Evolutionary conservation across 1,140 invertebrate genomes (phyloP).

Genomic region (Venustaconcha ellipsiformis): DNA sequence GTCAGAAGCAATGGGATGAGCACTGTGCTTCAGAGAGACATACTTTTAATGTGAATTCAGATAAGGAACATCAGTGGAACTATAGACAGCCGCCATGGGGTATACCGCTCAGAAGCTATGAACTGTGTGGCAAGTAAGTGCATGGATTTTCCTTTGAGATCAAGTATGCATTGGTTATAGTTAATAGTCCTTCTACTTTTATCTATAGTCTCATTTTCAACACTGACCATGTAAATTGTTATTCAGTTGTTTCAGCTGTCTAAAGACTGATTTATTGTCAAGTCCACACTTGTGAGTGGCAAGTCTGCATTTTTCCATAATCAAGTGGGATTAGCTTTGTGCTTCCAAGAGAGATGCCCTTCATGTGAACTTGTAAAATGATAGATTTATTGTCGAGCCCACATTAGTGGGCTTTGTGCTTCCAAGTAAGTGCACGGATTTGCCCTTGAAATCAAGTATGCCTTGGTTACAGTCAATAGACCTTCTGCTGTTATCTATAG

Average conservation of each 20-base stretch:
- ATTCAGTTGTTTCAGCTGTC: no score
- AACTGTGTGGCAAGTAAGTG: constrained; percentile 58
- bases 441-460: background rate
- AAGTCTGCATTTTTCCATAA: no score
- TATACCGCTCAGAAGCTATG: constrained; percentile 45
- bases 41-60: constrained; percentile 63
- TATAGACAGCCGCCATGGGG: constrained; percentile 65
- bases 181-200: background rate
- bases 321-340: constrained; percentile 34
- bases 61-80: constrained; percentile 67
- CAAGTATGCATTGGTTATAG: background rate
- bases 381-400: constrained; percentile 60
- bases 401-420: constrained; percentile 52
- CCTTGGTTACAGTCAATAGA: background rate
- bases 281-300: no score
- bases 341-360: constrained; percentile 60
- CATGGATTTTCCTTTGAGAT: background rate
- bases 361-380: constrained; percentile 65
- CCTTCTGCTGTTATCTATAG: no score
- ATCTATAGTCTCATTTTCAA: no score
- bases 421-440: constrained; percentile 43
- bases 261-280: no score
- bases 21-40: constrained; percentile 63
- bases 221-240: no score
- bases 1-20: constrained; percentile 63